Percentiles rank a stretch among this genome's conserved stretches.
These are phyloP conservation scores for Passer montanus DNA, from an alignment of 2,113 vertebrate genomes.

Conservation along the genomic window DNA sequence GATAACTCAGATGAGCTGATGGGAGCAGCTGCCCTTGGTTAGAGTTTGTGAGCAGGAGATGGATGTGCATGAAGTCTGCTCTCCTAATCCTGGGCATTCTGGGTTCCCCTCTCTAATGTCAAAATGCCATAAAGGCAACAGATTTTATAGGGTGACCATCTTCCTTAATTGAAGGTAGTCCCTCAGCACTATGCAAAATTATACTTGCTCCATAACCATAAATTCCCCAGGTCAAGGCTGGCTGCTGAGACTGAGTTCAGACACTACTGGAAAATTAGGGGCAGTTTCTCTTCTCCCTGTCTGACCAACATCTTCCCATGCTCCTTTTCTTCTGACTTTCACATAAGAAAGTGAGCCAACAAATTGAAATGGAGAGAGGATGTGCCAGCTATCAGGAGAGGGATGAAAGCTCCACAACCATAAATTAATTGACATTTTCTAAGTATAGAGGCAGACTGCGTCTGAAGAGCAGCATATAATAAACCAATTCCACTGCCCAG, in stretches of 20 bases:
- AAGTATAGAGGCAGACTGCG: not conserved
- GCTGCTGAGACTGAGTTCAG: not conserved
- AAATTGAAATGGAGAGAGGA: not conserved
- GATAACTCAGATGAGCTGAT: not conserved
- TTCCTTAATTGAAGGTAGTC: conserved; percentile 20
- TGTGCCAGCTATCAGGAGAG: not conserved
- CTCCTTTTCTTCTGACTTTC: not conserved
- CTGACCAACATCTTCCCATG: not conserved
- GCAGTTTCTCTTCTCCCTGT: not conserved
- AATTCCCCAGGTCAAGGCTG: not conserved
- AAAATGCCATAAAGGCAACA: not conserved
- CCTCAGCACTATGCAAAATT: not conserved
- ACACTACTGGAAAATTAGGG: not conserved
- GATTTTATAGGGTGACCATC: not conserved
- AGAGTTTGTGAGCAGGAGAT: not conserved
- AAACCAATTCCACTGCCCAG: conserved; percentile 30
- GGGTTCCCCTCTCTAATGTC: not conserved
- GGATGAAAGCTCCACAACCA: conserved; percentile 21
- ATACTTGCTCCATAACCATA: not conserved
- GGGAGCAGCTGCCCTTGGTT: not conserved
- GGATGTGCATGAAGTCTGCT: not conserved
- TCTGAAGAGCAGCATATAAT: conserved; percentile 22
- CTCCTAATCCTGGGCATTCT: not conserved
- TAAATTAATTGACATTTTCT: conserved; percentile 50
- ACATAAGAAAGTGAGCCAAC: not conserved